Evolutionary conservation across 2,888 invertebrate genomes (phyloP).

Genomic region (Cataglyphis altisquamis): DNA sequence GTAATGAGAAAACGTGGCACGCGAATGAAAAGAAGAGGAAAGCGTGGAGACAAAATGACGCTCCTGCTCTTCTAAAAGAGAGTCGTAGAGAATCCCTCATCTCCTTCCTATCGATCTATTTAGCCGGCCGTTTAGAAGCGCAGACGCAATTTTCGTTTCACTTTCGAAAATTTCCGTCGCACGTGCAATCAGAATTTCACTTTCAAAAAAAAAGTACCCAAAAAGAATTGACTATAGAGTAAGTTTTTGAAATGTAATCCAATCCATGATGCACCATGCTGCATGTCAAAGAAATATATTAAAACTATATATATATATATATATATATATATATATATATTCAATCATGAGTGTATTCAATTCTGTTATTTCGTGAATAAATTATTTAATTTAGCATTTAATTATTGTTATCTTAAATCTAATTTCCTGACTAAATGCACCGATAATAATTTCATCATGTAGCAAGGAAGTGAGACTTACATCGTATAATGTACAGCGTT

Average conservation of each 20-base stretch:
- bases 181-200: conserved; percentile 1
- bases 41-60: conserved; percentile 44
- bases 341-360: neutral
- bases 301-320: neutral
- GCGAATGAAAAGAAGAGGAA: conserved; percentile 34
- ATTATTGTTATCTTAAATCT: neutral
- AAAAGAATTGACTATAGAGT: neutral
- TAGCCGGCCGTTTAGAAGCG: conserved; percentile 2
- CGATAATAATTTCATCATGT: neutral
- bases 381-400: neutral
- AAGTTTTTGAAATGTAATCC: neutral
- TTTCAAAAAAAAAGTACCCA: neutral
- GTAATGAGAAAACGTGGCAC: conserved; percentile 32
- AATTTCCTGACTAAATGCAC: neutral
- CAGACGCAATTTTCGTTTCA: conserved; percentile 39
- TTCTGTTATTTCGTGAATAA: neutral
- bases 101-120: conserved; percentile 47
- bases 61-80: neutral
- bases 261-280: neutral
- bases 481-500: neutral
- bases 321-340: neutral
- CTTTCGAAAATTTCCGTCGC: neutral
- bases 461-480: neutral
- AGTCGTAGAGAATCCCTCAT: neutral
- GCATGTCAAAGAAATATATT: neutral